Evolutionary conservation across 2,113 vertebrate genomes (phyloP), one percentile per base, ranked within the genome.

Genomic region (Kryptolebias marmoratus): DNA sequence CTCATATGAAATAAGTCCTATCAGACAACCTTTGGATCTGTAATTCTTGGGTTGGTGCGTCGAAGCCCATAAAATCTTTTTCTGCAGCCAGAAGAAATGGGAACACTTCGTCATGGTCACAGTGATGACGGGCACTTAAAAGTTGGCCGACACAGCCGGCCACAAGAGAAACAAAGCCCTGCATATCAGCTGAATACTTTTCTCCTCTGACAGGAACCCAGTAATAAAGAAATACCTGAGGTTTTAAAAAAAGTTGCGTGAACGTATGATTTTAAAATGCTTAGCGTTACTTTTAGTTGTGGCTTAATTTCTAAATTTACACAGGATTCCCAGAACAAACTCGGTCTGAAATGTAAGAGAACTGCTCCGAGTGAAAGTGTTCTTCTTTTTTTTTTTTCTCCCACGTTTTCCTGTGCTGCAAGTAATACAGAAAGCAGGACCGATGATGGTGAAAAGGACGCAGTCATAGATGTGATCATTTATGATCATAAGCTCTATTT

Each of bases 61-160:
- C 16, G 44, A 9, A 42, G 42, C 31, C 54, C 53, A 68, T 64
- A 58, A 69, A 77, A 53, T 55, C 47, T 75, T 32, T 54, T 64
- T 68, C 11, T 64, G 61, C 7, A 70, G 76, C 71, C 64, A 62
- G 71, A 31, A 79, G 31, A 79, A 69, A 73, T 71, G 55, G 32
- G 61, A 78, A 50, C 57, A 61, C n/a, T 83, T 71, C 67, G 68
- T 78, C 77, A 81, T 36, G 45, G 68, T 71, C 65, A 56, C 39
- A 71, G 22, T 22, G 22, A 78, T 68, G 75, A 80, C 49, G 80
- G 77, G 36, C 74, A 65, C 70, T 85, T 50, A 56, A 67, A 64
- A 84, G 64, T 81, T 86, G 74, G 82, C 74, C n/a, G 2, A 15
- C 47, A 36, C 54, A n/a, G 8, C 28, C 27, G 68, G 49, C 63